Evolutionary conservation across 2,113 vertebrate genomes (phyloP), one percentile per base, ranked within the genome.

Genomic region (Myodes glareolus): DNA sequence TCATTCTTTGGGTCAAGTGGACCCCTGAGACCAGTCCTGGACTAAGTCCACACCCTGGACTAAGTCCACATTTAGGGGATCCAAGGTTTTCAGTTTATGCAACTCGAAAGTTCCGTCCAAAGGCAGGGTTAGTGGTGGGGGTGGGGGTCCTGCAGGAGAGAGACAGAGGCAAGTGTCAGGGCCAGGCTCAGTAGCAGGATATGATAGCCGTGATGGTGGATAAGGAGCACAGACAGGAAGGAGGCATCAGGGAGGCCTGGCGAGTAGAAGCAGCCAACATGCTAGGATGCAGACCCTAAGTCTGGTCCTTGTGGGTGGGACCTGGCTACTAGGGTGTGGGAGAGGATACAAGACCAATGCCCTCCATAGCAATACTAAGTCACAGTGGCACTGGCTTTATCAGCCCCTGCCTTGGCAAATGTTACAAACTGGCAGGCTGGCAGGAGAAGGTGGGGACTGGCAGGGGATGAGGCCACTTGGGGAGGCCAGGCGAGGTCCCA

Each of bases 191-290:
- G 23, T 17, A 47, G 65, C 3, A 14, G 55, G 52, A 63, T 50
- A 36, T 55, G 17, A 1, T 2, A 7, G 45, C 25, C n/a, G 4
- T 29, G 19, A 39, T 8, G 45, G 11, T 3, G 12, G 19, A 19
- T 65, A 50, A 67, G 70, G 85, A 73, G 31, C 11, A 7, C 5
- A 14, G n/a, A 45, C 13, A 42, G 19, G 36, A 5, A 33, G 2
- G 55, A 3, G n/a, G 2, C 0, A 1, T 23, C 0, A 17, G 58
- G 47, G 17, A 58, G 10, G n/a, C 73, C 27, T 6, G 29, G 9
- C 68, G 31, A 45, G 63, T 16, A 68, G 73, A 23, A 36, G 58
- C 81, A 67, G 21, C 29, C 12, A 68, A 0, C 14, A 68, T 27
- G 25, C 11, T 45, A 23, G 75, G n/a, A 87, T 0, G 0, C 9